Evolutionary conservation across 2,888 invertebrate genomes (phyloP).

Genomic region (Sericinus montela): DNA sequence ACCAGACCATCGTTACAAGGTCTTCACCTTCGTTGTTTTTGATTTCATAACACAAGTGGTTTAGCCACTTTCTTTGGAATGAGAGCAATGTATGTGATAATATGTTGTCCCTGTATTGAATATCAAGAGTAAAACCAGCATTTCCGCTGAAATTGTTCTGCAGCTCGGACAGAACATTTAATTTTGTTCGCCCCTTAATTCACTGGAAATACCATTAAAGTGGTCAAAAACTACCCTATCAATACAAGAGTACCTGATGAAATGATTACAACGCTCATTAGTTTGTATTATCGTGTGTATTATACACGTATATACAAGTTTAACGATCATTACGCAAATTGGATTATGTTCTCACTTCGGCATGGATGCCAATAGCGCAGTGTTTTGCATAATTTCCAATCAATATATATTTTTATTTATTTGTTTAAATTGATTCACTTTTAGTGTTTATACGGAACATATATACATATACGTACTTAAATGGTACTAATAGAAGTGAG

Average conservation of each 20-base stretch:
- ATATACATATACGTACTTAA: too few relatives aligned
- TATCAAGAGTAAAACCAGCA: too few relatives aligned
- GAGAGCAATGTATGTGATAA: too few relatives aligned
- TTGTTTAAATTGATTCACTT: too few relatives aligned
- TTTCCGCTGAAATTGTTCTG: slow-evolving; percentile 8
- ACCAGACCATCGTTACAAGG: too few relatives aligned
- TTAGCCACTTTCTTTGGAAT: too few relatives aligned
- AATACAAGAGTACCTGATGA: slow-evolving; percentile 17
- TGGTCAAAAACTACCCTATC: slow-evolving; percentile 17
- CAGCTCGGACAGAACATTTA: slow-evolving; percentile 10
- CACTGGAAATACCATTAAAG: slow-evolving; percentile 15
- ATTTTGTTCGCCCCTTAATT: slow-evolving; percentile 12
- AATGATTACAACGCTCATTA: slow-evolving; percentile 14
- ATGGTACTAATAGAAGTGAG: too few relatives aligned
- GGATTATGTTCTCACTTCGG: slow-evolving; percentile 13
- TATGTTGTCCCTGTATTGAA: too few relatives aligned
- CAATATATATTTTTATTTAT: background rate
- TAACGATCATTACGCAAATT: slow-evolving; percentile 9
- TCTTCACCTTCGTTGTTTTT: too few relatives aligned
- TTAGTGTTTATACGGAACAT: too few relatives aligned
- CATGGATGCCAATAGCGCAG: background rate
- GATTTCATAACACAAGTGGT: too few relatives aligned
- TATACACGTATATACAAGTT: too few relatives aligned
- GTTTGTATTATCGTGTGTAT: slow-evolving; percentile 18
- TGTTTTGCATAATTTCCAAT: background rate